phyloP scores from a whole-genome alignment of 2,797 vertebrate genomes.

The Myotis pilosus region DNA sequence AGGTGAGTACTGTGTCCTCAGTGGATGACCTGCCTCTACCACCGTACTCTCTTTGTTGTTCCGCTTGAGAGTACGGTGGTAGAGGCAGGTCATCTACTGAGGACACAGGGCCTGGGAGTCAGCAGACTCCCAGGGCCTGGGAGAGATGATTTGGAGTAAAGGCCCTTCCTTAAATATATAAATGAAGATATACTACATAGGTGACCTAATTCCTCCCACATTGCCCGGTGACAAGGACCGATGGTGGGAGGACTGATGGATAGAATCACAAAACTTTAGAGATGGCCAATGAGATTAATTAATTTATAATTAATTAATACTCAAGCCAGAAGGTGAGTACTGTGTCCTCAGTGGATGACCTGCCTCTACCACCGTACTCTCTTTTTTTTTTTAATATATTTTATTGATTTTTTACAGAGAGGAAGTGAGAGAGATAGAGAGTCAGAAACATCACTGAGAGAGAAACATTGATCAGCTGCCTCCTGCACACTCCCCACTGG shows the following conservation, averaged over 20 bases:
- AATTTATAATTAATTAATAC: background rate
- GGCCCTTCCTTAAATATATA: background rate
- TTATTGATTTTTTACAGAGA: too few relatives aligned
- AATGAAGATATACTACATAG: background rate
- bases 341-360: too few relatives aligned
- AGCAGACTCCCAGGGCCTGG: background rate
- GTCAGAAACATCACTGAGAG: too few relatives aligned
- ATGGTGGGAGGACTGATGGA: background rate
- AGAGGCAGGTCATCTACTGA: too few relatives aligned
- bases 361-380: too few relatives aligned
- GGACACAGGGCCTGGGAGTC: too few relatives aligned
- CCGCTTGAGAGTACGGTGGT: background rate
- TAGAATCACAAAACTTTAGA: constrained; percentile 15
- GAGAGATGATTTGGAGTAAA: background rate
- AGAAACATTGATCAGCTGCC: too few relatives aligned
- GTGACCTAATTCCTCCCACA: background rate
- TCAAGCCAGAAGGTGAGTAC: too few relatives aligned
- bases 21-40: background rate
- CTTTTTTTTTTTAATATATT: too few relatives aligned
- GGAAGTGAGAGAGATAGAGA: too few relatives aligned
- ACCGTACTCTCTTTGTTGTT: background rate
- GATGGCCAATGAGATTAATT: background rate
- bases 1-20: background rate
- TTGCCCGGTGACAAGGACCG: background rate
- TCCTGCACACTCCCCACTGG: too few relatives aligned